Evolutionary conservation across 2,888 invertebrate species (phyloP).

Genomic region (Thymelicus acteon): DNA sequence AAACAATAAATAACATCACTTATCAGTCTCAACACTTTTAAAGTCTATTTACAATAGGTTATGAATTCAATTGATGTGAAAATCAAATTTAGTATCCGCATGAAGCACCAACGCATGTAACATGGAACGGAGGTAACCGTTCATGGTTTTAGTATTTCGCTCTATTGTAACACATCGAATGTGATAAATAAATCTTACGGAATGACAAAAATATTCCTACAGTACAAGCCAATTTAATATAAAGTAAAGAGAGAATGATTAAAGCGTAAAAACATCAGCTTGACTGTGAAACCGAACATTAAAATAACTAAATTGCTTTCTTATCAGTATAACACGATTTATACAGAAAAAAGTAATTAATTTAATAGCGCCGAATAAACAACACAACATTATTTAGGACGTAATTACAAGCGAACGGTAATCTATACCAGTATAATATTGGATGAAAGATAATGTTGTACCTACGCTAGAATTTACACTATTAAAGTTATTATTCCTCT

Average conservation of each 20-base stretch:
- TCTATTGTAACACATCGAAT: slow-evolving; percentile 21
- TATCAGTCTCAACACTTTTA: slow-evolving; percentile 82
- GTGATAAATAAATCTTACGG: slow-evolving; percentile 49
- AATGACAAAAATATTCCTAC: slow-evolving; percentile 67
- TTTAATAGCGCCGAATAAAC: slow-evolving; percentile 33
- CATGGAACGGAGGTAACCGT: slow-evolving; percentile 20
- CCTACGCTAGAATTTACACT: slow-evolving; percentile 22
- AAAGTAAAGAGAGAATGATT: slow-evolving; percentile 56
- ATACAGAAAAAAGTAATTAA: slow-evolving; percentile 35
- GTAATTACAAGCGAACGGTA: slow-evolving; percentile 29
- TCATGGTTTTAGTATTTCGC: slow-evolving; percentile 17
- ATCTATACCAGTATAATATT: slow-evolving; percentile 24
- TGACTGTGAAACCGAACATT: slow-evolving; percentile 44
- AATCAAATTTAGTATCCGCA: slow-evolving; percentile 42
- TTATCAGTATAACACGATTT: slow-evolving; percentile 35
- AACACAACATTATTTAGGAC: slow-evolving; percentile 24
- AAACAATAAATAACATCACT: slow-evolving; percentile 82
- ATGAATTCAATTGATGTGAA: slow-evolving; percentile 71
- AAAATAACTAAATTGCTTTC: slow-evolving; percentile 33
- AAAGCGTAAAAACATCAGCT: slow-evolving; percentile 61
- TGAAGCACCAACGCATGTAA: slow-evolving; percentile 48
- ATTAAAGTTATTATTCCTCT: slow-evolving; percentile 28
- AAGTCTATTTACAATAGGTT: slow-evolving; percentile 80
- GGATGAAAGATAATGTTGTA: slow-evolving; percentile 26
- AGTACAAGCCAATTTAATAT: slow-evolving; percentile 64